These are phyloP conservation scores for Murina feae DNA, from an alignment of 2,113 vertebrate genomes.

Conservation along the genomic window DNA sequence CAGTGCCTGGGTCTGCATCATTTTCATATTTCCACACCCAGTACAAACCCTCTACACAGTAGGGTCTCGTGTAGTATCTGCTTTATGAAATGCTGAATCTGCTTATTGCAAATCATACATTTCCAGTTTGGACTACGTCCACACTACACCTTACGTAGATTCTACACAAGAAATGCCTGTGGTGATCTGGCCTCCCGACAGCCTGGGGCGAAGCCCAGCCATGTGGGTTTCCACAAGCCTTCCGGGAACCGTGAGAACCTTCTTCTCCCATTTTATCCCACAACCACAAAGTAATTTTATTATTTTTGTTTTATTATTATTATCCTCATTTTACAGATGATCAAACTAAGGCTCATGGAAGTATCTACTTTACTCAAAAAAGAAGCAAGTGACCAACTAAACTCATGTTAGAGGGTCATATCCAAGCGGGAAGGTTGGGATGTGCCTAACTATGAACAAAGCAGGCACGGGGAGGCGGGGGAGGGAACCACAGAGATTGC, in stretches of 20 bases:
- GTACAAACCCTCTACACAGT: not conserved
- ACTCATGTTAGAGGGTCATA: not conserved
- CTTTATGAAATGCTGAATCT: not conserved
- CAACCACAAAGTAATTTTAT: too few relatives aligned
- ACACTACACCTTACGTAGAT: not conserved
- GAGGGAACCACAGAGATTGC: too few relatives aligned
- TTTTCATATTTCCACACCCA: not conserved
- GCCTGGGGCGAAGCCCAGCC: too few relatives aligned
- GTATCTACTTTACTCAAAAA: not conserved
- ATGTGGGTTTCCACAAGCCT: not conserved
- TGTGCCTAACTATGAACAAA: not conserved
- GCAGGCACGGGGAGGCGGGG: not conserved
- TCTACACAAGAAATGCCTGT: not conserved
- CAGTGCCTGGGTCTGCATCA: not conserved
- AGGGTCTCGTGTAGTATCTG: not conserved
- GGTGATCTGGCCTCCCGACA: too few relatives aligned
- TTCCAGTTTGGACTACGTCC: not conserved
- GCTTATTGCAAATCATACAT: not conserved
- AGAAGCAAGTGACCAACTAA: not conserved
- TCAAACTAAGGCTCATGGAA: not conserved
- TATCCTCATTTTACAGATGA: not conserved
- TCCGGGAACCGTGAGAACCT: not conserved
- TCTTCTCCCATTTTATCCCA: not conserved
- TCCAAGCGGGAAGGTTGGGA: not conserved
- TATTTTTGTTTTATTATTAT: fast-evolving